Conservation (phyloP, 1,140 invertebrate species). For the Rhopalosiphum padi region DNA sequence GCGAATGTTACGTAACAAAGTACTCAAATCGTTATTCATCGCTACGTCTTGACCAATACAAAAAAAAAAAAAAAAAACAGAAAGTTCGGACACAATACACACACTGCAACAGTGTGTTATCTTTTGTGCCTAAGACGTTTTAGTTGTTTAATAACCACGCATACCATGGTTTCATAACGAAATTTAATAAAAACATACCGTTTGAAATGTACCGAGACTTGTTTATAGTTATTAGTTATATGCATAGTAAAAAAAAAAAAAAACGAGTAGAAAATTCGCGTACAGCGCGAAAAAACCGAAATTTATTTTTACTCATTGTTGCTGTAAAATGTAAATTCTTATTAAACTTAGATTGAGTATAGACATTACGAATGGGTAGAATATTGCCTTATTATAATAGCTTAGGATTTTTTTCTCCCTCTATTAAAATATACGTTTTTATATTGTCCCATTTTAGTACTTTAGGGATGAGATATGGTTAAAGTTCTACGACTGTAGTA, state of each 20-base stretch:
- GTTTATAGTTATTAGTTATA: background rate
- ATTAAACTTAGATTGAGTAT: background rate
- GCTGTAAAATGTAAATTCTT: background rate
- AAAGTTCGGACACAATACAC: background rate
- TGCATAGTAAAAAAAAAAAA: background rate
- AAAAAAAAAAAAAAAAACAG: constrained; percentile 19
- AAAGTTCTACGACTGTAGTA: constrained; percentile 19
- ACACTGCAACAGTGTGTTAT: background rate
- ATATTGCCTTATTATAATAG: background rate
- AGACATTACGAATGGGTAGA: background rate
- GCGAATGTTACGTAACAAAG: background rate
- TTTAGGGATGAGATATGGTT: constrained; percentile 15
- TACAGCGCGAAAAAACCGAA: background rate
- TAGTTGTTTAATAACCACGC: background rate
- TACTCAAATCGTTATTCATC: constrained; percentile 1
- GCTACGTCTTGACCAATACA: background rate
- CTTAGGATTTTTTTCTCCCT: background rate
- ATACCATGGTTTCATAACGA: background rate
- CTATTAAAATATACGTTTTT: background rate
- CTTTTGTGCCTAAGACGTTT: background rate
- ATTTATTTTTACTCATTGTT: background rate
- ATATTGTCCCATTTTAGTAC: background rate
- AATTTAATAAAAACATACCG: background rate
- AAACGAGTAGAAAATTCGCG: background rate
- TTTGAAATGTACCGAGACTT: background rate